A percentile compares a stretch with the other conserved stretches of the same genome.
phyloP scores from a whole-genome alignment of 2,888 invertebrate genomes.

The Drosophila peninsularis region DNA sequence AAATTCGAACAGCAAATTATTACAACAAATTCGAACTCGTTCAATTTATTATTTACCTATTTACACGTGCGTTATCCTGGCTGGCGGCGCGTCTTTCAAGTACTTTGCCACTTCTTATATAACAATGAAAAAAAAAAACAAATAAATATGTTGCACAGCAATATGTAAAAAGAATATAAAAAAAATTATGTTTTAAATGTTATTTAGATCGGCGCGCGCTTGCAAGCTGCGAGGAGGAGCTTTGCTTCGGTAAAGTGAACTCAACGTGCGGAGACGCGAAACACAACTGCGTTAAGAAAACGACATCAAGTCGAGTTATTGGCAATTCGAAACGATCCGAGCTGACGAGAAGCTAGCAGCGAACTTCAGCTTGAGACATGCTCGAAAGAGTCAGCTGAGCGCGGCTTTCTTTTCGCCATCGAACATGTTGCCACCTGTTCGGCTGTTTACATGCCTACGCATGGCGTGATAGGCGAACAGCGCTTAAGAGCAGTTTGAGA shows the following conservation, averaged over 20 bases:
- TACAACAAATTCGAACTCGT: slow-evolving; percentile 1
- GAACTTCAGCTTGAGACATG: slow-evolving; percentile 9
- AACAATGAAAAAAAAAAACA: slow-evolving; percentile 15
- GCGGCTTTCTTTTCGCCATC: slow-evolving; percentile 58
- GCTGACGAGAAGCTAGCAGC: slow-evolving; percentile 4
- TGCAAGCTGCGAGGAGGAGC: slow-evolving; percentile 20
- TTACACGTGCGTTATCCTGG: slow-evolving; percentile 45
- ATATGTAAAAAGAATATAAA: slow-evolving; percentile 29
- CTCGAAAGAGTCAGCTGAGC: slow-evolving; percentile 30
- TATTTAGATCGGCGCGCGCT: slow-evolving; percentile 46
- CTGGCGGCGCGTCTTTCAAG: slow-evolving; percentile 22
- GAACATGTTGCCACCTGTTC: slow-evolving; percentile 50
- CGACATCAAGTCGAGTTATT: slow-evolving; percentile 75
- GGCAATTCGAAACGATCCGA: slow-evolving; percentile 56
- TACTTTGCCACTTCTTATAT: slow-evolving; percentile 25
- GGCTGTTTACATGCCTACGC: slow-evolving; percentile 26
- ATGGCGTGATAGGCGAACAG: background rate
- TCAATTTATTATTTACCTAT: slow-evolving; percentile 44
- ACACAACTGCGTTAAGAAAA: slow-evolving; percentile 77
- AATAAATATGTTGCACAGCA: slow-evolving; percentile 20
- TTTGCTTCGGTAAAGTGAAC: slow-evolving; percentile 48
- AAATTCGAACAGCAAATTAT: background rate
- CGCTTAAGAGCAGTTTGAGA: background rate
- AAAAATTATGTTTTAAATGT: slow-evolving; percentile 13
- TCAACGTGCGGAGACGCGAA: slow-evolving; percentile 77